Conservation (phyloP, 2,888 invertebrate genomes). For the Falcaria lacertinaria region DNA sequence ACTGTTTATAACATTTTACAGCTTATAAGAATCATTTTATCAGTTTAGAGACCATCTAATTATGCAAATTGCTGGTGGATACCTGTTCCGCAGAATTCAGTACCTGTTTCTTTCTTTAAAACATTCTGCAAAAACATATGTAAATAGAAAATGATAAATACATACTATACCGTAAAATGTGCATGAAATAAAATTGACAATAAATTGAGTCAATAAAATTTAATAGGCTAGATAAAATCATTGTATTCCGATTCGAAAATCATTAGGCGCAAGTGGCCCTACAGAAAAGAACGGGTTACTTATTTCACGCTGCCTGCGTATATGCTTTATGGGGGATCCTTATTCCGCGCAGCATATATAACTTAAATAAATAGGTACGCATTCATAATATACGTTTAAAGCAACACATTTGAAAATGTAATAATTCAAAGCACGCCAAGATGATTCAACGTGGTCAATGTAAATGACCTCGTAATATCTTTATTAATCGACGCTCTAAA, state of each 20-base stretch:
- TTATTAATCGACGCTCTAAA: constrained; percentile 20
- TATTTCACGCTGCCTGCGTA: too few species aligned
- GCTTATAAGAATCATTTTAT: background rate
- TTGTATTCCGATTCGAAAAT: too few species aligned
- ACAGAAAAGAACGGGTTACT: too few species aligned
- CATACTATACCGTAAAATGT: background rate
- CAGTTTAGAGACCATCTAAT: background rate
- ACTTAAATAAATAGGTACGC: too few species aligned
- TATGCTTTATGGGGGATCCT: too few species aligned
- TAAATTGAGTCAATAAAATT: background rate
- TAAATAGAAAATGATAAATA: background rate
- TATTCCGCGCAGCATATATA: too few species aligned
- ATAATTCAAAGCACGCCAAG: background rate
- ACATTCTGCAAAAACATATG: background rate
- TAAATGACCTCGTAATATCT: constrained; percentile 32
- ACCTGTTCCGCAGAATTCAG: background rate
- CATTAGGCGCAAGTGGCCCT: too few species aligned
- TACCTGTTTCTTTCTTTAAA: background rate
- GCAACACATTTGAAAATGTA: too few species aligned
- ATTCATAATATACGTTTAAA: too few species aligned
- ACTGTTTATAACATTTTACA: background rate
- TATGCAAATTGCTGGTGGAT: background rate
- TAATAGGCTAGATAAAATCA: background rate
- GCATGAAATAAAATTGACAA: background rate
- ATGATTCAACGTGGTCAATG: constrained; percentile 11